A percentile compares a stretch with the other conserved stretches of the same genome.
Evolutionary conservation across 1,140 invertebrate genomes (phyloP).

Genomic region (Neotoxoptera formosana): DNA sequence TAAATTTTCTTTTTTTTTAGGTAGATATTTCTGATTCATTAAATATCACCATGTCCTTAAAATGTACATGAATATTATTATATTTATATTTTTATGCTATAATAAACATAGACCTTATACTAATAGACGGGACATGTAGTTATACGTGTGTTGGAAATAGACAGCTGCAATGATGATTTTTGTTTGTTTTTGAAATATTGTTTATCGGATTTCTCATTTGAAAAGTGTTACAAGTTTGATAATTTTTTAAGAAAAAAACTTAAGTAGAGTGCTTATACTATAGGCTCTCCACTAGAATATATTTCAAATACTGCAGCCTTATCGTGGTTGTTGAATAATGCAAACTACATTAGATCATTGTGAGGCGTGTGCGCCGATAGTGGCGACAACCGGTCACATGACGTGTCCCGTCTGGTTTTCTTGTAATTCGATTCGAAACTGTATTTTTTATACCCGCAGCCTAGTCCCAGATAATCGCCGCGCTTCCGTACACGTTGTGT

Average conservation of each 20-base stretch:
- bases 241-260: background rate
- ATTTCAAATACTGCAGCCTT: background rate
- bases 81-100: no score
- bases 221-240: background rate
- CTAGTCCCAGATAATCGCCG: background rate
- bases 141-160: no score
- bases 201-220: background rate
- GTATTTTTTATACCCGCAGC: background rate
- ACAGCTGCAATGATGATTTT: background rate
- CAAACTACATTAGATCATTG: background rate
- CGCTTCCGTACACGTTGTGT: background rate
- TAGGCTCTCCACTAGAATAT: background rate
- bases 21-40: no score
- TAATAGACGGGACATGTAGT: no score
- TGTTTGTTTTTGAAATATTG: background rate
- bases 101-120: no score
- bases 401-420: background rate
- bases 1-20: background rate
- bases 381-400: background rate
- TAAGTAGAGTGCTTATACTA: background rate
- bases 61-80: no score
- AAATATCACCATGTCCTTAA: no score
- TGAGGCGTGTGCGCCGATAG: background rate
- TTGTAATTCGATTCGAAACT: slow-evolving; percentile 4
- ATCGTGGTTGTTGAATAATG: no score